Percentiles rank a stretch among this genome's conserved stretches.
Conservation (phyloP, 2,113 vertebrate species). For the Leuciscus idus region DNA sequence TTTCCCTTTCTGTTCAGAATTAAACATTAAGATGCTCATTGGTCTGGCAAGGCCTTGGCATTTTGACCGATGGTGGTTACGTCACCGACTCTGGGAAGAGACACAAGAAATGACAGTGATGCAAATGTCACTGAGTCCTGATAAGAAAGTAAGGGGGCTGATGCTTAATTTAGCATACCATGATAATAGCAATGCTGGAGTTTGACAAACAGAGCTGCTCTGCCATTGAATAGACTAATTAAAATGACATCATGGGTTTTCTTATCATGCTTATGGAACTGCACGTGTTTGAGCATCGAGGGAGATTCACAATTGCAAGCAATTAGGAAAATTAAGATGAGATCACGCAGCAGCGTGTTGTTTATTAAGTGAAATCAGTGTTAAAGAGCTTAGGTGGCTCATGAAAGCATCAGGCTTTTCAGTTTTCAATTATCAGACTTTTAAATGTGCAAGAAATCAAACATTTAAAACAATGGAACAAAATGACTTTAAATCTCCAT, state of each 20-base stretch:
- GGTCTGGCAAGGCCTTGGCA: constrained; percentile 37
- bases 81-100: background rate
- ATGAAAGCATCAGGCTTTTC: constrained; percentile 4
- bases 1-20: constrained; percentile 13
- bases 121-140: constrained; percentile 39
- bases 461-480: background rate
- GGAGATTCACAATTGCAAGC: constrained; percentile 31
- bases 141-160: background rate
- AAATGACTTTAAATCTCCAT: background rate
- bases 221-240: constrained; percentile 40
- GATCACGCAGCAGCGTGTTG: constrained; percentile 19
- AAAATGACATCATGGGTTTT: constrained; percentile 31
- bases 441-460: constrained; percentile 6
- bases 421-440: constrained; percentile 13
- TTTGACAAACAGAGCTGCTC: background rate
- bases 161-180: constrained; percentile 40
- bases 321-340: constrained; percentile 41
- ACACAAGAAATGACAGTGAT: constrained; percentile 31
- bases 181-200: constrained; percentile 29
- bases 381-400: background rate
- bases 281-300: background rate
- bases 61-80: background rate
- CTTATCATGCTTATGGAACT: constrained; percentile 31
- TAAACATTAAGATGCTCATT: constrained; percentile 1
- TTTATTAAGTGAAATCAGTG: constrained; percentile 35